These are phyloP conservation scores for Eublepharis macularius DNA, from an alignment of 2,113 vertebrate genomes.

Conservation along the genomic window DNA sequence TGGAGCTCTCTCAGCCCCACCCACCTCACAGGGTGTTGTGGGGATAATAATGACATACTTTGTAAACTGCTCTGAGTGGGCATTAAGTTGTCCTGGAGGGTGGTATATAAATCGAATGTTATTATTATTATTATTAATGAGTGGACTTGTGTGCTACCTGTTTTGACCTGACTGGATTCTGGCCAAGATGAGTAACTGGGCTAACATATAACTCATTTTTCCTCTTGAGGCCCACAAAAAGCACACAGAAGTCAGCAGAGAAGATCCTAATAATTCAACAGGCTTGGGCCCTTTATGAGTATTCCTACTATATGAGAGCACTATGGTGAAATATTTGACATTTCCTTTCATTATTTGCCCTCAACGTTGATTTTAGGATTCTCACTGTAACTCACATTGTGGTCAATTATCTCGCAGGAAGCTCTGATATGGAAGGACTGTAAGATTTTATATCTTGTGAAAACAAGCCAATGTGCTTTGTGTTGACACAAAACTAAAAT, in stretches of 20 bases:
- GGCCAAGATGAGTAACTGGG: constrained; percentile 3
- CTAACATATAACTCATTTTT: not conserved
- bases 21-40: too few relatives aligned
- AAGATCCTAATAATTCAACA: constrained; percentile 8
- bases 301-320: constrained; percentile 31
- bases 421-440: not conserved
- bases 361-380: constrained; percentile 35
- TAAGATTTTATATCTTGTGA: constrained; percentile 38
- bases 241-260: not conserved
- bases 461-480: constrained; percentile 27
- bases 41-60: too few relatives aligned
- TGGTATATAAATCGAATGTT: too few relatives aligned
- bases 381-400: constrained; percentile 29
- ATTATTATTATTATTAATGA: too few relatives aligned
- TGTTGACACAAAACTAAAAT: constrained; percentile 37
- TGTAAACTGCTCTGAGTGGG: too few relatives aligned
- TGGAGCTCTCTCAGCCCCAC: too few relatives aligned
- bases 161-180: constrained; percentile 2
- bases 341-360: constrained; percentile 38
- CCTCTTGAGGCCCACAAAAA: constrained; percentile 16
- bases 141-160: not conserved
- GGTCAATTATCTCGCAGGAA: constrained; percentile 24
- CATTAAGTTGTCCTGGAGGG: too few relatives aligned
- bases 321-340: constrained; percentile 32
- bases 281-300: constrained; percentile 19